phyloP scores from a whole-genome alignment of 2,797 vertebrate genomes.

The Galagoides demidoff region DNA sequence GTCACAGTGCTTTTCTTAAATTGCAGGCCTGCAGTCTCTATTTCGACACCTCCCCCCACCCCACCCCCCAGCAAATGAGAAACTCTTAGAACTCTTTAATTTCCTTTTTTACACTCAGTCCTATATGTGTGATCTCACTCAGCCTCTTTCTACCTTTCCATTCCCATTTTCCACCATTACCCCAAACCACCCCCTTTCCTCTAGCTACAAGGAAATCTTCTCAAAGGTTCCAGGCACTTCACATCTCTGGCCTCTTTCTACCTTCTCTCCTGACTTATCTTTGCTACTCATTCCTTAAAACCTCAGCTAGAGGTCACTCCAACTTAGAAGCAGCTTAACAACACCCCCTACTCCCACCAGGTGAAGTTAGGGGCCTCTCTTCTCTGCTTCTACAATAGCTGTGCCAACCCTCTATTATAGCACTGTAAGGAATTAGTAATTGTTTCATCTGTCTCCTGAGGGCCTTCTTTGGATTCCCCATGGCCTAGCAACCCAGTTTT shows the following conservation, averaged over 20 bases:
- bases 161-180: neutral
- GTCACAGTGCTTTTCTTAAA: neutral
- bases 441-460: neutral
- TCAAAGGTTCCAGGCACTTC: neutral
- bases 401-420: neutral
- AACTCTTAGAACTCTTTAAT: neutral
- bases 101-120: slow-evolving; percentile 36
- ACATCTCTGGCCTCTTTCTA: neutral
- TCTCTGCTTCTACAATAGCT: neutral
- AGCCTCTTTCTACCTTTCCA: neutral
- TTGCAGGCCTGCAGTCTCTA: neutral
- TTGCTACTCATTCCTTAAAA: neutral
- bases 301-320: neutral
- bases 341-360: neutral
- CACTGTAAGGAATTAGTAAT: neutral
- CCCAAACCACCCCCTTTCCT: neutral
- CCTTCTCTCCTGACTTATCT: neutral
- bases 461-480: neutral
- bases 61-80: neutral
- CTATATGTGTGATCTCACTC: neutral
- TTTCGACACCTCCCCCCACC: neutral
- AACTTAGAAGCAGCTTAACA: neutral
- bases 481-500: neutral
- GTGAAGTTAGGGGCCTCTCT: neutral
- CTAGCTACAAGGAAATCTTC: neutral